These are phyloP conservation scores for Rhineura floridana DNA, from an alignment of 2,113 vertebrate genomes.

Conservation along the genomic window DNA sequence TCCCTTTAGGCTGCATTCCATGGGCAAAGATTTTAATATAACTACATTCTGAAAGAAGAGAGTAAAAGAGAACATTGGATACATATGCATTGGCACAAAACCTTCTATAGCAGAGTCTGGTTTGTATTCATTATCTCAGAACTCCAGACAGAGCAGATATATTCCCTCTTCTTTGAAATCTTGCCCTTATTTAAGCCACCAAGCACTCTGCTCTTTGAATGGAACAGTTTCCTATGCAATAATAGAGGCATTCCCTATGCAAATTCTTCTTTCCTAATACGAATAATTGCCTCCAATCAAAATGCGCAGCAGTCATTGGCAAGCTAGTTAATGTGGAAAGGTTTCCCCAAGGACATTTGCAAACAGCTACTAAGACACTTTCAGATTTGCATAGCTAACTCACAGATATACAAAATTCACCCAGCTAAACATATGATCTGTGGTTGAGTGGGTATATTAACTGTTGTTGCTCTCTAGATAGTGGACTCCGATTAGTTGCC, in stretches of 20 bases:
- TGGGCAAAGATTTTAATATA: constrained; percentile 3
- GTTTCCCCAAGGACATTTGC: neutral
- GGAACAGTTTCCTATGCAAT: neutral
- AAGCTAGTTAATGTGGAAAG: no score
- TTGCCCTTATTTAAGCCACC: neutral
- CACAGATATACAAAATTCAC: neutral
- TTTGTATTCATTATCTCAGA: constrained; percentile 19
- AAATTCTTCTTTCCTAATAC: neutral
- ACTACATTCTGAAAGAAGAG: constrained; percentile 16
- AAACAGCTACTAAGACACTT: neutral
- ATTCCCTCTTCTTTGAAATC: constrained; percentile 7
- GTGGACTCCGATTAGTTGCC: neutral
- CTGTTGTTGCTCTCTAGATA: neutral
- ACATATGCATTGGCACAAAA: constrained; percentile 29
- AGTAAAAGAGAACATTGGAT: constrained; percentile 26
- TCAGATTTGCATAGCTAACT: no score
- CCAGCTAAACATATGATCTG: neutral
- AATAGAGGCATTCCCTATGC: neutral
- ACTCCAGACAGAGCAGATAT: constrained; percentile 21
- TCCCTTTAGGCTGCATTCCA: neutral
- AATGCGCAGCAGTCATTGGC: neutral
- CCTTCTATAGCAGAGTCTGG: neutral
- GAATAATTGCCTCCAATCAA: neutral
- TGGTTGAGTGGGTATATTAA: neutral
- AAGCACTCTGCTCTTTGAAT: neutral